These are phyloP conservation scores for Gorsachius magnificus DNA, from an alignment of 2,797 vertebrate species.

Conservation along the genomic window DNA sequence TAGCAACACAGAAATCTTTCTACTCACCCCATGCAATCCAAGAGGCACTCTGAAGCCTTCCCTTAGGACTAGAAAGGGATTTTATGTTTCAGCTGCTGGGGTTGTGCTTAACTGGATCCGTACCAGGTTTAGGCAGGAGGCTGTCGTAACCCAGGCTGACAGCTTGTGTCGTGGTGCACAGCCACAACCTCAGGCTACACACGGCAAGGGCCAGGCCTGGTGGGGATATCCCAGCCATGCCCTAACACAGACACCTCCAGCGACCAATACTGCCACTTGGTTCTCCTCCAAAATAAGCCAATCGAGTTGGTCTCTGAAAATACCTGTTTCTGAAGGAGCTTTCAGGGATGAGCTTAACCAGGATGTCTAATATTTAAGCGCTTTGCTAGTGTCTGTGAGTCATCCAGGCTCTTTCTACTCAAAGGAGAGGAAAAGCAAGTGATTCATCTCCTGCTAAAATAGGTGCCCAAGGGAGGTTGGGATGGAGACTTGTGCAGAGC, in stretches of 20 bases:
- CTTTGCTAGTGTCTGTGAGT: not conserved
- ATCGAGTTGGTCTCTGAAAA: not conserved
- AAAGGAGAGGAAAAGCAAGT: not conserved
- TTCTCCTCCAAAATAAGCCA: not conserved
- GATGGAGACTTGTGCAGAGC: not conserved
- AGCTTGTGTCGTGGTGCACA: not conserved
- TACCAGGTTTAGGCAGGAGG: not conserved
- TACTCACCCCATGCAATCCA: not conserved
- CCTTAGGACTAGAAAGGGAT: not conserved
- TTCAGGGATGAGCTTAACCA: not conserved
- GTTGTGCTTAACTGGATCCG: not conserved
- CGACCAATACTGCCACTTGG: fast-evolving
- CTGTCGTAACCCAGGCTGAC: not conserved
- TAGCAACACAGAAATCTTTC: not conserved
- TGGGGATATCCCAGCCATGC: not conserved
- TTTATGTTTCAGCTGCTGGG: not conserved
- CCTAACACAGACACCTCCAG: not conserved
- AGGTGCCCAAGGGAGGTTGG: not conserved
- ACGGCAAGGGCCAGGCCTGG: not conserved
- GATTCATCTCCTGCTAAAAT: conserved; percentile 14
- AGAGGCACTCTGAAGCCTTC: not conserved
- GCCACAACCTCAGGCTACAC: not conserved
- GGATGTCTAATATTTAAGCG: not conserved
- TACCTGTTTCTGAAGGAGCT: not conserved
- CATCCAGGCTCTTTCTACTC: not conserved